Conservation (phyloP, 2,888 invertebrate genomes). For the Belgica antarctica region DNA sequence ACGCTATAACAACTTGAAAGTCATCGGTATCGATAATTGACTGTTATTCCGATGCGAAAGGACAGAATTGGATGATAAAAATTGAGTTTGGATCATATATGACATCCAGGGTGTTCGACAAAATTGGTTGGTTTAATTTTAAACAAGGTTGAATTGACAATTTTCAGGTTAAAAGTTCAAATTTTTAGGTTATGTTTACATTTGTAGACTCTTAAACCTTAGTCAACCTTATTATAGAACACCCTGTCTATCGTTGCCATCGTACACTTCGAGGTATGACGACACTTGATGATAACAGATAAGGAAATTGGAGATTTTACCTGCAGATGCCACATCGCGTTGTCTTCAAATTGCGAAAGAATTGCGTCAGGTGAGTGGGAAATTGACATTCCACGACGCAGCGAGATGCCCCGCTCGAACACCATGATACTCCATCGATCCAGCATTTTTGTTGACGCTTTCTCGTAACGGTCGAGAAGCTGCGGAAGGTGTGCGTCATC, state of each 20-base stretch:
- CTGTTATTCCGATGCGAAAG: slow-evolving; percentile 53
- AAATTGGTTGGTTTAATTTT: neutral
- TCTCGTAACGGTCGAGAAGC: slow-evolving; percentile 89
- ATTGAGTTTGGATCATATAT: no score
- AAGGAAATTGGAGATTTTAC: slow-evolving; percentile 15
- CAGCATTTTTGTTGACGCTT: slow-evolving; percentile 95
- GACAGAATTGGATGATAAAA: neutral
- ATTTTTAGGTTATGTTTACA: neutral
- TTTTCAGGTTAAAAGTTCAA: neutral
- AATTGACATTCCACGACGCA: slow-evolving; percentile 58
- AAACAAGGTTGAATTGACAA: neutral
- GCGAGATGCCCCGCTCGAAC: slow-evolving; percentile 72
- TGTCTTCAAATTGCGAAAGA: slow-evolving; percentile 70
- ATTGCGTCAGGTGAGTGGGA: slow-evolving; percentile 57
- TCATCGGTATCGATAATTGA: slow-evolving; percentile 83
- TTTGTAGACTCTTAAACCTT: no score
- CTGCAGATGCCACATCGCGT: slow-evolving; percentile 71
- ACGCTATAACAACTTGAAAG: slow-evolving; percentile 67
- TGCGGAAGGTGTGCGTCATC: slow-evolving; percentile 91
- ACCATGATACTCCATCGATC: slow-evolving; percentile 98
- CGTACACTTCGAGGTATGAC: no score
- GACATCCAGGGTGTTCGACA: no score
- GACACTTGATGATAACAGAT: no score
- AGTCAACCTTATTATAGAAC: no score
- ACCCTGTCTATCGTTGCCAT: no score